Evolutionary conservation across 2,113 vertebrate species (phyloP), one percentile per base, ranked within the genome.

Genomic region (Limnothrissa miodon): DNA sequence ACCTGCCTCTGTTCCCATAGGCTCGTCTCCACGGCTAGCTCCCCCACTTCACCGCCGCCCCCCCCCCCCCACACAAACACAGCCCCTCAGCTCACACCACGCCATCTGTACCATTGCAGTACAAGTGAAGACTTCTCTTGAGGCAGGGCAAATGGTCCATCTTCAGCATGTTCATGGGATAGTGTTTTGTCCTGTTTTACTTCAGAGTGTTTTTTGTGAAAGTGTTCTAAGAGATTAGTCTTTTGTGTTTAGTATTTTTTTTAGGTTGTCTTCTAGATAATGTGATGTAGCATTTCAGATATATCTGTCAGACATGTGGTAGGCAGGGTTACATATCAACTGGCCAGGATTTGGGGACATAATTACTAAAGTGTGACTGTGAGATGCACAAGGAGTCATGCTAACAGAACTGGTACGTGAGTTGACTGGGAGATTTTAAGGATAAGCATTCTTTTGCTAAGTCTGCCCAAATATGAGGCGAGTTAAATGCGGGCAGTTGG

Each of bases 1-100:
- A 91, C 92, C 88, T 88, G 87, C 85, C 87, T 86, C 84, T 89
- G 81, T 80, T 66, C n/a, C 86, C 88, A 85, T 84, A 80, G 39
- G 5, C 42, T 78, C 74, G 11, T 29, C 8, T 53, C 80, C 59
- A 36, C 78, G 84, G 42, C 42, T 6, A 6, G 42, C 42, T 88
- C 70, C 48, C 87, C 62, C 81, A 86, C 79, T 74, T 53, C 81
- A 53, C 80, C 44, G 62, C 23, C n/a, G n/a, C 6, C 39, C 4
- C 2, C 4, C 59, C 33, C 59, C 42, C 56, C 48, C 42, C 59
- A n/a, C n/a, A n/a, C 29, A n/a, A 29, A 4, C 66, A 36, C 25
- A 74, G 66, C 66, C 66, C 66, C 59, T 66, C 56, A 6, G 21
- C 59, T 66, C 29, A 3, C 33, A 74, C 1, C 15, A 33, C 66